Conservation (phyloP, 2,113 vertebrate genomes). For the Rousettus leschenaultii region DNA sequence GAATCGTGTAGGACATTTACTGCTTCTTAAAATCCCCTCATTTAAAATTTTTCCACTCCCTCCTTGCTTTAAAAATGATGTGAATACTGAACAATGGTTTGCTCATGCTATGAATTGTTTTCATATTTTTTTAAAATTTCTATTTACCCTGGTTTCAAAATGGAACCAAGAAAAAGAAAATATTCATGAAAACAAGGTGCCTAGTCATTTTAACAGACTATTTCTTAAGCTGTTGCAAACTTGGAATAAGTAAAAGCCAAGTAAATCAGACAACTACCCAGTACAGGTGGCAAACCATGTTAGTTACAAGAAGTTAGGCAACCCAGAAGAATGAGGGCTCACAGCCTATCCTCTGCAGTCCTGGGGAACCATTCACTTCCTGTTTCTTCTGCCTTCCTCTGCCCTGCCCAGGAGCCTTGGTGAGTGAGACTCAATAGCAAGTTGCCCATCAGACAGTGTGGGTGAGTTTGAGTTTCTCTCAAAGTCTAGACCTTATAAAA, state of each 20-base stretch:
- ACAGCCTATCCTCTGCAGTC: too few relatives aligned
- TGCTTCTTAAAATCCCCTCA: constrained; percentile 16
- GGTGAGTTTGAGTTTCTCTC: not conserved
- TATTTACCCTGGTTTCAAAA: not conserved
- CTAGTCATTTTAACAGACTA: not conserved
- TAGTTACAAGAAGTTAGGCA: not conserved
- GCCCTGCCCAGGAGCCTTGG: not conserved
- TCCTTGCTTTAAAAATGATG: constrained; percentile 6
- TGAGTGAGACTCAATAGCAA: not conserved
- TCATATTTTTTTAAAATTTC: not conserved
- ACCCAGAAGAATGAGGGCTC: not conserved
- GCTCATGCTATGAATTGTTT: not conserved
- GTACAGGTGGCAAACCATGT: not conserved
- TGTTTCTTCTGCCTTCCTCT: not conserved
- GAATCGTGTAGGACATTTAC: not conserved
- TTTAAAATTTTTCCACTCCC: not conserved
- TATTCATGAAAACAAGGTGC: not conserved
- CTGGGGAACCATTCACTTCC: not conserved
- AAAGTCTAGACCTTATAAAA: not conserved
- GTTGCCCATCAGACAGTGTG: not conserved
- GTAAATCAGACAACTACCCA: not conserved
- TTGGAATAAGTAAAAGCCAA: not conserved
- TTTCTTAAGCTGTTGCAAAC: not conserved
- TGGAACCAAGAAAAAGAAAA: not conserved
- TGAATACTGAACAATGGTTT: not conserved